phyloP scores from a whole-genome alignment of 2,797 vertebrate species.

The Morus bassanus region DNA sequence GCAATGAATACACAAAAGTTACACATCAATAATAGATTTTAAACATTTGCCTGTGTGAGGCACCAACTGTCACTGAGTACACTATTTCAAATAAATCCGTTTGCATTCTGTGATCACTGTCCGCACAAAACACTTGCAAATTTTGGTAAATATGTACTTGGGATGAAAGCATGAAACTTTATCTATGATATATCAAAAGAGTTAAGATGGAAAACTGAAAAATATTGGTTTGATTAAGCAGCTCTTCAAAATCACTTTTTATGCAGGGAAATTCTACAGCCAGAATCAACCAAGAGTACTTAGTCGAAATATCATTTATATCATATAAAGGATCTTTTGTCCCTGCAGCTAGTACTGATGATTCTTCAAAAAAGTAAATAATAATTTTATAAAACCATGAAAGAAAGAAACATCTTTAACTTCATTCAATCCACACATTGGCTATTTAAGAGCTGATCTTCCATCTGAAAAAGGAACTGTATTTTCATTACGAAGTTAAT shows the following conservation, averaged over 20 bases:
- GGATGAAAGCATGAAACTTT: slow-evolving; percentile 1
- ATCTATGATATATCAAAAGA: neutral
- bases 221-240: slow-evolving; percentile 54
- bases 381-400: slow-evolving; percentile 38
- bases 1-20: neutral
- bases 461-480: slow-evolving; percentile 19
- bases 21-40: neutral
- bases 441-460: slow-evolving; percentile 29
- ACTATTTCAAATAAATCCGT: neutral
- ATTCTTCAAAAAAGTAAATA: slow-evolving; percentile 51
- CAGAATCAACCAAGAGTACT: slow-evolving; percentile 53
- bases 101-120: neutral
- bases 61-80: neutral
- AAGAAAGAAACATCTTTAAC: slow-evolving; percentile 49
- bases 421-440: slow-evolving; percentile 29
- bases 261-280: slow-evolving; percentile 42
- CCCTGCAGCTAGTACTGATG: slow-evolving; percentile 18
- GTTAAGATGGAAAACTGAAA: slow-evolving; percentile 32
- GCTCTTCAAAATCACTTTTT: slow-evolving; percentile 59
- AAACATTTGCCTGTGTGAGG: neutral
- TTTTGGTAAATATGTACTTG: neutral
- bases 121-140: neutral
- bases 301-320: slow-evolving; percentile 52
- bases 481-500: slow-evolving; percentile 38
- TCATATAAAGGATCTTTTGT: slow-evolving; percentile 48